phyloP scores from a whole-genome alignment of 2,888 invertebrate genomes.

The Cybosia mesomella region DNA sequence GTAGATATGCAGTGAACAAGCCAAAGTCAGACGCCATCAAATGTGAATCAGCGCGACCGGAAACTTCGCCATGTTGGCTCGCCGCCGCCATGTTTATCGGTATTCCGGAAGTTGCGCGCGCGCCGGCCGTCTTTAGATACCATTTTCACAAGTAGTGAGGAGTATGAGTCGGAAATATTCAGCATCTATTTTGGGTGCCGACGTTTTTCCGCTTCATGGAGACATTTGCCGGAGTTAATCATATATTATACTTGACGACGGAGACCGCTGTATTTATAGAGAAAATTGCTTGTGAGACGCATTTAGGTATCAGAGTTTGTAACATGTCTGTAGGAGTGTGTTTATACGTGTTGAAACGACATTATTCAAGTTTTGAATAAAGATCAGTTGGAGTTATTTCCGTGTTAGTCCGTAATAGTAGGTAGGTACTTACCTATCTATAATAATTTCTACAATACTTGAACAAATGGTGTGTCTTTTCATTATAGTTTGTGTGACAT shows the following conservation, averaged over 20 bases:
- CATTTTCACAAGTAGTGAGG: constrained; percentile 79
- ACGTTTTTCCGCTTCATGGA: constrained; percentile 84
- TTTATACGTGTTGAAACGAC: constrained; percentile 32
- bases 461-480: constrained; percentile 49
- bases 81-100: constrained; percentile 82
- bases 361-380: constrained; percentile 23
- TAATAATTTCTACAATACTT: constrained; percentile 44
- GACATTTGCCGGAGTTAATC: constrained; percentile 81
- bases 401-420: constrained; percentile 20
- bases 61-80: constrained; percentile 85
- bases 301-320: constrained; percentile 72
- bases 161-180: constrained; percentile 83
- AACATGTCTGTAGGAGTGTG: constrained; percentile 42
- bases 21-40: constrained; percentile 74
- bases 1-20: constrained; percentile 84
- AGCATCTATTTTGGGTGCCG: constrained; percentile 78
- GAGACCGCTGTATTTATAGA: constrained; percentile 76
- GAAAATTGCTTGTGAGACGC: constrained; percentile 68
- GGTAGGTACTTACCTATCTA: constrained; percentile 4
- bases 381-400: constrained; percentile 29
- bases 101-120: constrained; percentile 86
- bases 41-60: constrained; percentile 85
- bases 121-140: constrained; percentile 82
- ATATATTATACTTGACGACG: constrained; percentile 79
- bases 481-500: constrained; percentile 25